Percentiles rank a stretch among this genome's conserved stretches.
Evolutionary conservation across 2,888 invertebrate species (phyloP).

Genomic region (Timandra comae): DNA sequence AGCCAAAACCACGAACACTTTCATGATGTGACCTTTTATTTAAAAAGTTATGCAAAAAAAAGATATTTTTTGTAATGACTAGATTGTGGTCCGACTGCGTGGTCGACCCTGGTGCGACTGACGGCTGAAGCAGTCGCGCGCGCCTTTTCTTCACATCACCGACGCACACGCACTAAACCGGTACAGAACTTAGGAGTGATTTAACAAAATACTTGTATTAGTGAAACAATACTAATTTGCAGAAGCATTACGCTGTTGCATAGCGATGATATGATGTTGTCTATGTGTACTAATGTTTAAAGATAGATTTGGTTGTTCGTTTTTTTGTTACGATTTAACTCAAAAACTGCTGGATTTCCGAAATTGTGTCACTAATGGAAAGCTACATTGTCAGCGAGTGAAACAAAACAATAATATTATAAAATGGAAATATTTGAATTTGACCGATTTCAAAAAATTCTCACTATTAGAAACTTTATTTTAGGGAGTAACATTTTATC

Average conservation of each 20-base stretch:
- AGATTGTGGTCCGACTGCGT: conserved; percentile 66
- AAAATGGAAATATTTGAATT: too few relatives aligned
- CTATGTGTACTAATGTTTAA: too few relatives aligned
- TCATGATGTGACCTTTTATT: conserved; percentile 64
- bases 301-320: conserved; percentile 12
- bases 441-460: too few relatives aligned
- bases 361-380: too few relatives aligned
- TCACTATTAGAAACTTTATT: too few relatives aligned
- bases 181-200: conserved; percentile 58
- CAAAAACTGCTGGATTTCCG: too few relatives aligned
- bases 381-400: too few relatives aligned
- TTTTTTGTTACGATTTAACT: too few relatives aligned
- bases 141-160: conserved; percentile 68
- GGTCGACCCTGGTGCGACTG: conserved; percentile 69
- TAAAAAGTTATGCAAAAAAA: conserved; percentile 36
- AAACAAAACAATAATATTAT: too few relatives aligned
- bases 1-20: conserved; percentile 71
- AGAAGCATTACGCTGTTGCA: conserved; percentile 32
- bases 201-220: conserved; percentile 56
- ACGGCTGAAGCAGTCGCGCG: conserved; percentile 52
- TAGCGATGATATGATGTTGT: conserved; percentile 34
- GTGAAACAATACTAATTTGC: conserved; percentile 52
- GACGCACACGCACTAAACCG: conserved; percentile 60
- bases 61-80: conserved; percentile 58
- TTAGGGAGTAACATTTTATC: too few relatives aligned